Percentiles rank a stretch among this genome's conserved stretches.
These are phyloP conservation scores for Azemiops feae DNA, from an alignment of 2,113 vertebrate genomes.

Conservation along the genomic window DNA sequence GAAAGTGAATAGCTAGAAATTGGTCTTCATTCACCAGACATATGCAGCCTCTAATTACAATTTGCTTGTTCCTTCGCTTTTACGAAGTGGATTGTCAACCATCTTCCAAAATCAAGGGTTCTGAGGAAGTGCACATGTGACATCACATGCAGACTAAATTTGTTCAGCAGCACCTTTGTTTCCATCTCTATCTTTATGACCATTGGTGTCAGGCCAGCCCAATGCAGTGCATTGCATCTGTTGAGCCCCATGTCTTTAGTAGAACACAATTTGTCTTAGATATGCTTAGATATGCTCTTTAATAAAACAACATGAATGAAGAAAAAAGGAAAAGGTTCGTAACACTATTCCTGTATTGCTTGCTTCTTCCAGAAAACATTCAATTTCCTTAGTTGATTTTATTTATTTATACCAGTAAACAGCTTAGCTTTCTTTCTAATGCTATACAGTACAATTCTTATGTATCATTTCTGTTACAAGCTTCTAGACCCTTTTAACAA, in stretches of 20 bases:
- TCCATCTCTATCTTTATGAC: neutral
- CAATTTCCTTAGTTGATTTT: neutral
- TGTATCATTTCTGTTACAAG: neutral
- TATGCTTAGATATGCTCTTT: neutral
- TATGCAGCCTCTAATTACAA: neutral
- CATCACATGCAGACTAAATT: neutral
- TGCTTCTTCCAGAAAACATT: neutral
- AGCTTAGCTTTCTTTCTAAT: conserved; percentile 15
- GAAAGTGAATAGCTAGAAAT: neutral
- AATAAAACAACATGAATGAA: neutral
- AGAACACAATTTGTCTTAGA: neutral
- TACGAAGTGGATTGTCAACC: neutral
- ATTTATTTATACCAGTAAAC: neutral
- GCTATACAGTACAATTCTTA: neutral
- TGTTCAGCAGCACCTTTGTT: neutral
- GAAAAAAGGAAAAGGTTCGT: neutral
- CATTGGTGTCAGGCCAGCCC: neutral
- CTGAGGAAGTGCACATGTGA: neutral
- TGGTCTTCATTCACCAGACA: neutral
- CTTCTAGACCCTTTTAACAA: neutral
- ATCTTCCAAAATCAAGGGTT: neutral
- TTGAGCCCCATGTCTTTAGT: neutral
- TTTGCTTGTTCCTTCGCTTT: neutral
- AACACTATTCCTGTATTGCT: neutral
- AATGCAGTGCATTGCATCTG: neutral